phyloP scores from a whole-genome alignment of 35 echinoderm and acorn worm genomes.

The Acanthaster planci region DNA sequence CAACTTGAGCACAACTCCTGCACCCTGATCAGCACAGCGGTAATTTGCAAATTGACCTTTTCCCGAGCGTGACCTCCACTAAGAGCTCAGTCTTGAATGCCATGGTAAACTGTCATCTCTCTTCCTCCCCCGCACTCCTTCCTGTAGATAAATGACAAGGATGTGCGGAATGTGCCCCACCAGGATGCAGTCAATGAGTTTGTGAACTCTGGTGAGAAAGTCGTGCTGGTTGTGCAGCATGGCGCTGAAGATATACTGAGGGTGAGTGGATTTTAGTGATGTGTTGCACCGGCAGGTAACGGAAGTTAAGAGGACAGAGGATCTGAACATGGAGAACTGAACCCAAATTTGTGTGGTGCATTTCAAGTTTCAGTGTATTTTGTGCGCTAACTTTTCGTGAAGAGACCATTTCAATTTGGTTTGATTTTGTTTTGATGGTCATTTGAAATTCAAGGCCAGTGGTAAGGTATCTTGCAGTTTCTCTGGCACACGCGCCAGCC shows the following conservation, averaged over 20 bases:
- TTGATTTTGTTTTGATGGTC: too few relatives aligned
- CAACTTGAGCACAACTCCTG: too few relatives aligned
- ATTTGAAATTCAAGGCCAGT: too few relatives aligned
- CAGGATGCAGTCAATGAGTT: constrained; percentile 89
- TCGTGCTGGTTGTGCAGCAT: constrained; percentile 78
- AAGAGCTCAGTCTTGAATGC: neutral
- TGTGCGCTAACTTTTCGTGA: neutral
- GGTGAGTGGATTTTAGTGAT: constrained; percentile 68
- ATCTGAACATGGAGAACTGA: neutral
- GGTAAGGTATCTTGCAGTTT: too few relatives aligned
- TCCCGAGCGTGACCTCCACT: neutral
- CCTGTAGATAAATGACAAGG: constrained; percentile 78
- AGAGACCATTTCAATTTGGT: too few relatives aligned
- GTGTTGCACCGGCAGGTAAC: too few relatives aligned
- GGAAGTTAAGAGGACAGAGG: too few relatives aligned
- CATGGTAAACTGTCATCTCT: neutral
- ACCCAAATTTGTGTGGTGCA: neutral
- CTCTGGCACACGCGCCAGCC: too few relatives aligned
- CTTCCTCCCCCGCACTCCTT: constrained; percentile 4
- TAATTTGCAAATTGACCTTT: constrained; percentile 19
- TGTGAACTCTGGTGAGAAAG: constrained; percentile 76
- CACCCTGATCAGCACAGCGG: too few relatives aligned
- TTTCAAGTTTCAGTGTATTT: neutral
- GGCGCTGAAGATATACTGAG: constrained; percentile 68
- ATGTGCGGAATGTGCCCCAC: constrained; percentile 75